Conservation (phyloP, 92 coral and sea anemone species). For the Metridium senile region DNA sequence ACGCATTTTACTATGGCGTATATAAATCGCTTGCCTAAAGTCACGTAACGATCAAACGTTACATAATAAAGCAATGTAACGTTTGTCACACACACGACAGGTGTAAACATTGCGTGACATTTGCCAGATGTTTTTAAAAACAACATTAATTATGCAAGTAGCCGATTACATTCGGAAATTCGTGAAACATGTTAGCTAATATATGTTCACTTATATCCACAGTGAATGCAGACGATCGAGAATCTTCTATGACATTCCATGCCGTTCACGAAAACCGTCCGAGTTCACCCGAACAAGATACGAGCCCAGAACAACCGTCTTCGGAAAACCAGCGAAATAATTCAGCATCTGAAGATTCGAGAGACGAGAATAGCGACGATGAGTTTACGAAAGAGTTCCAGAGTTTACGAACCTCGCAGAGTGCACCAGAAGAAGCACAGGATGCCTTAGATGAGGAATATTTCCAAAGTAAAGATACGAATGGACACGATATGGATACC, state of each 20-base stretch:
- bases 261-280: conserved; percentile 34
- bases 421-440: conserved; percentile 7
- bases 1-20: no score
- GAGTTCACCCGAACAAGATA: conserved; percentile 35
- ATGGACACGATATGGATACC: conserved; percentile 5
- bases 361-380: conserved; percentile 67
- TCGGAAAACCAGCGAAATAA: not conserved
- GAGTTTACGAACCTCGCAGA: conserved; percentile 40
- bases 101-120: not conserved
- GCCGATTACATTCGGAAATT: not conserved
- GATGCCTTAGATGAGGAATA: conserved; percentile 51
- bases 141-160: not conserved
- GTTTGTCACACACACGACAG: not conserved
- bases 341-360: conserved; percentile 18
- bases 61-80: not conserved
- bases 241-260: conserved; percentile 80
- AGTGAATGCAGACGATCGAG: conserved; percentile 90
- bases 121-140: not conserved
- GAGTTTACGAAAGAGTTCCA: conserved; percentile 64
- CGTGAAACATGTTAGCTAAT: not conserved
- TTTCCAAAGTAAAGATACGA: conserved; percentile 58
- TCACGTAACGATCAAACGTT: no score
- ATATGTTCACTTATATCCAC: conserved; percentile 2
- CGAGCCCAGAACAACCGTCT: not conserved
- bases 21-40: no score